Base-by-base conservation (phyloP, 2,888 invertebrate genomes). In the Chymomyza procnemis region DNA sequence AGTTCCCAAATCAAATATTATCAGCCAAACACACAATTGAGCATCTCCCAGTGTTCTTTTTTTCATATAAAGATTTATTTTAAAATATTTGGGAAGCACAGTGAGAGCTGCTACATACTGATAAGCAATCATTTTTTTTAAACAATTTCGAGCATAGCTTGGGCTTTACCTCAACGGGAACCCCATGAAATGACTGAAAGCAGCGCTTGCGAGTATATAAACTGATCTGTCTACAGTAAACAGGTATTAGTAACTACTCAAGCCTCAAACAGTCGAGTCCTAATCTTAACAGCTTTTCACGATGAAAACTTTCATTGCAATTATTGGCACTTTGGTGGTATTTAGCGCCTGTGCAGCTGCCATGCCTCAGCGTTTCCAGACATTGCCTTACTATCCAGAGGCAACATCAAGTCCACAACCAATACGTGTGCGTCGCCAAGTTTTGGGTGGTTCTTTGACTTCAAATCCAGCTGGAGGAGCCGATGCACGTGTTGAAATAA, bases 381-480 rank as follows among this genome's bases (percentile, higher is more conserved):
- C 74, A 0, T 46, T 83, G 26, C 71, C 58, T 0, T 87, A 87
- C 21, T 69, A 84, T 69, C 82, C 78, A 9, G 66, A 30, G 9
- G 76, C 77, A 0, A 71, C 68, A 0, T 16, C 41, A 2, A 62
- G 21, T 1, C 72, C 72, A n/a, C 69, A 64, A 0, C 65, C 65
- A 16, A 75, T 74, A 2, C 74, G 87, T 16, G 72, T 78, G 0
- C 76, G 87, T 1, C 81, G 88, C 57, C 85, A 85, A 9, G 79
- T 72, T 0, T 30, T 88, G 14, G 84, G 87, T 1, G 88, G 89
- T 1, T 76, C 81, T 3, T 2, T 87, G 52, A 21, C 77, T 5
- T 83, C 83, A 1, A 85, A 87, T 73, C 89, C 89, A 0, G 78
- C 77, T 21, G 89, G 89, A 4, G 89, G 89, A 0, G 58, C 80